Evolutionary conservation across 2,888 invertebrate genomes (phyloP), one percentile per base, ranked within the genome.

Genomic region (Neria commutata): DNA sequence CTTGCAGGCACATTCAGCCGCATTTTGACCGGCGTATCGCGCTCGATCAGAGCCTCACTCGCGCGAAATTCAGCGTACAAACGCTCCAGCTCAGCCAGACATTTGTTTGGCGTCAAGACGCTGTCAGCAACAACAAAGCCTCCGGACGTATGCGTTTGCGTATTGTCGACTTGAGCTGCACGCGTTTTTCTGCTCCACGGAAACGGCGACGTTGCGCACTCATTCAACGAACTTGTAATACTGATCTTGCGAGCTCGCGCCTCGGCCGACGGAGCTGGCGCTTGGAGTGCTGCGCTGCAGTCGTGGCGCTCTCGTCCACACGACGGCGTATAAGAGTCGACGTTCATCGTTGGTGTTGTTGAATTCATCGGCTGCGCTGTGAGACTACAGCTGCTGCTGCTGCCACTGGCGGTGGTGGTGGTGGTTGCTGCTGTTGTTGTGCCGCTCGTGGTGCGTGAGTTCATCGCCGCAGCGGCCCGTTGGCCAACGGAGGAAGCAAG

Each of bases 41-140:
- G 70, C 67, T 73, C 75, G 47, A 74, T 65, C 50, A 72, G 60
- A 74, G 74, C 77, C 77, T 77, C 77, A 78, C 77, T 78, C 63
- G 76, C 77, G 66, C 72, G 75, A 73, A 77, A 77, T 69, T 77
- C 78, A 64, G 77, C 78, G 70, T 78, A 75, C 59, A 77, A 67
- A 62, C 77, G 77, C 68, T 77, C 77, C 68, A 77, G 71, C 71
- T 77, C 77, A 63, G 77, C 78, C 67, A 78, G 69, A 71, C 77
- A 77, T 77, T 77, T 77, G 70, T 77, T 77, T 63, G 76, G 77
- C 54, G 69, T 74, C 67, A 78, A 65, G 61, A 58, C 57, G 54
- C 54, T 62, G 66, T 60, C 52, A 63, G 60, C 46, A n/a, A n/a
- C n/a, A n/a, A n/a, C n/a, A n/a, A n/a, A n/a, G n/a, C n/a, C n/a